Conservation (phyloP, 2,888 invertebrate genomes). For the Drosophila prostipennis region DNA sequence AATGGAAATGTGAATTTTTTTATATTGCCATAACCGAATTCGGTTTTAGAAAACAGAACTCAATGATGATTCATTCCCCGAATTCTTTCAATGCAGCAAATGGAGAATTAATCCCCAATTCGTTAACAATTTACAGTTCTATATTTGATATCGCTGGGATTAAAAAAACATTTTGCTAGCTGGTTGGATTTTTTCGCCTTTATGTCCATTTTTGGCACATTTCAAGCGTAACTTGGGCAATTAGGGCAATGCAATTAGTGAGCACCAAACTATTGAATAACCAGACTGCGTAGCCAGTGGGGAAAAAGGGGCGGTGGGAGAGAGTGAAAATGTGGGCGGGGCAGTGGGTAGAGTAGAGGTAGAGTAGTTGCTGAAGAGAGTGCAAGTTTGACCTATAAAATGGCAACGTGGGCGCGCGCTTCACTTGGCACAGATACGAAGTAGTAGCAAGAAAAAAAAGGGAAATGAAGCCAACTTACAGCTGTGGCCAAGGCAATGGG, state of each 20-base stretch:
- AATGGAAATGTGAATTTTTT: too few species aligned
- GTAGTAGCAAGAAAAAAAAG: slow-evolving; percentile 14
- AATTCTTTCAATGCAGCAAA: not conserved
- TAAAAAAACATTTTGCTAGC: slow-evolving; percentile 18
- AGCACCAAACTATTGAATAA: slow-evolving; percentile 66
- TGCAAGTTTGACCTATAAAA: slow-evolving; percentile 46
- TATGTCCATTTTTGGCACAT: slow-evolving; percentile 55
- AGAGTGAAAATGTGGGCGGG: slow-evolving; percentile 3
- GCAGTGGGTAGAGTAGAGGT: slow-evolving; percentile 3
- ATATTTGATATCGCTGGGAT: slow-evolving; percentile 12
- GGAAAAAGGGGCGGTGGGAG: not conserved
- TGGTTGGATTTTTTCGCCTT: slow-evolving; percentile 10
- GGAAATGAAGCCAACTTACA: slow-evolving; percentile 29
- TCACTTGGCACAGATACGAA: slow-evolving; percentile 43
- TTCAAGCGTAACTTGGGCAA: slow-evolving; percentile 69
- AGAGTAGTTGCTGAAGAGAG: slow-evolving; percentile 23
- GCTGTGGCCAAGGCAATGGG: slow-evolving; percentile 20
- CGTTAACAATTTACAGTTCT: slow-evolving; percentile 13
- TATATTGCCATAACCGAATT: too few species aligned
- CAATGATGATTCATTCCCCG: slow-evolving; percentile 3
- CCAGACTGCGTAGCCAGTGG: slow-evolving; percentile 38
- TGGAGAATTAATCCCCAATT: slow-evolving; percentile 24
- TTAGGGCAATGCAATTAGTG: slow-evolving; percentile 75
- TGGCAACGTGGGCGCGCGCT: slow-evolving; percentile 31
- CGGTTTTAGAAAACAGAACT: not conserved